A percentile compares a stretch with the other conserved stretches of the same genome.
Conservation (phyloP, 2,888 invertebrate species). For the Homarus gammarus region DNA sequence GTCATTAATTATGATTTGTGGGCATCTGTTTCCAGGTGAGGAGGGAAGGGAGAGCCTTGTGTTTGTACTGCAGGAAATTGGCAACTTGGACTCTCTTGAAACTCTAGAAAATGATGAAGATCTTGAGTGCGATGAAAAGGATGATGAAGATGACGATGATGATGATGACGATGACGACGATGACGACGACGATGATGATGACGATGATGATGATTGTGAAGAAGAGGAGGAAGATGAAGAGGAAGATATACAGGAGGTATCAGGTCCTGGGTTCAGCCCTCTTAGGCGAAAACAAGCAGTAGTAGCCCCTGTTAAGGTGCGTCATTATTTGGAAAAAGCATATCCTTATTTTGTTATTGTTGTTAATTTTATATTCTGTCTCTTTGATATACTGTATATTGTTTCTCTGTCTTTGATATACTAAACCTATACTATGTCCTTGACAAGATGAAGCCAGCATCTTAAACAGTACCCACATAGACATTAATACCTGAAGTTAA, state of each 20-base stretch:
- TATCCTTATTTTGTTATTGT: neutral
- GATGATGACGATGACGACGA: conserved; percentile 76
- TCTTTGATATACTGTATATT: neutral
- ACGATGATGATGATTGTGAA: conserved; percentile 81
- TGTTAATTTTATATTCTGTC: neutral
- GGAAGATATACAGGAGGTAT: conserved; percentile 78
- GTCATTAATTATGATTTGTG: too few relatives aligned
- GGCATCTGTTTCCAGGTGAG: conserved; percentile 69
- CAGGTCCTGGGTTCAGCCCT: conserved; percentile 62
- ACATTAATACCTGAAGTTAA: too few relatives aligned
- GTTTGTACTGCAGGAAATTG: conserved; percentile 59
- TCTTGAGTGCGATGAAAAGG: conserved; percentile 79
- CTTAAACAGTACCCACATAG: too few relatives aligned
- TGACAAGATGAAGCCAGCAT: too few relatives aligned
- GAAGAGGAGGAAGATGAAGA: conserved; percentile 82
- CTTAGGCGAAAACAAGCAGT: conserved; percentile 28
- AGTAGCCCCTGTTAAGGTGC: conserved; percentile 41
- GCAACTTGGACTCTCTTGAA: conserved; percentile 78
- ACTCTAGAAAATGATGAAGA: conserved; percentile 83
- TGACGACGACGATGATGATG: conserved; percentile 80
- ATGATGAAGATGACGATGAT: conserved; percentile 46
- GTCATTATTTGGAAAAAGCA: neutral
- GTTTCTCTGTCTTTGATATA: too few relatives aligned
- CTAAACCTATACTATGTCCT: too few relatives aligned
- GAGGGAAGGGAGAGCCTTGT: conserved; percentile 68